phyloP scores from a whole-genome alignment of 1,140 invertebrate species.

The Ditylenchus dipsaci region DNA sequence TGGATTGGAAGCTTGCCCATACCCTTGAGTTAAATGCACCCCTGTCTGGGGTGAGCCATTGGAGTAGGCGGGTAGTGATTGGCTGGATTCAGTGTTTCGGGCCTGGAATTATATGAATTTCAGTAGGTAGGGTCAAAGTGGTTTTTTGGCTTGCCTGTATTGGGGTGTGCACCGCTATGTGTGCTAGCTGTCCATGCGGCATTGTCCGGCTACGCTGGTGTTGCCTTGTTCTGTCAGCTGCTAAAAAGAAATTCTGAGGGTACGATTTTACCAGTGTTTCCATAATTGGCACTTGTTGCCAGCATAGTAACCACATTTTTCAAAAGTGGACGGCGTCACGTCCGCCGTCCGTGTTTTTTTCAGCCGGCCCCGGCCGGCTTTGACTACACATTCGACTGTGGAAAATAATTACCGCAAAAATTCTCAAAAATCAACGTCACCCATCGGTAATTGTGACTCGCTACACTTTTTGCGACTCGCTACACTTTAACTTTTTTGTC shows the following conservation, averaged over 20 bases:
- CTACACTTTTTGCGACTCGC: too few species aligned
- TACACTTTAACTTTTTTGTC: too few species aligned
- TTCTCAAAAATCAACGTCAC: too few species aligned
- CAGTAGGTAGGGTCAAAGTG: background rate
- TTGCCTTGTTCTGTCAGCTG: background rate
- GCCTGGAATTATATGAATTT: background rate
- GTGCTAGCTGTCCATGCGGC: conserved; percentile 20
- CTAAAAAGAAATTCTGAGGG: background rate
- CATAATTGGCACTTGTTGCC: background rate
- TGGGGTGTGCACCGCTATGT: conserved; percentile 14
- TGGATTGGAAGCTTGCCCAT: too few species aligned
- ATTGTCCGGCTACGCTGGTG: conserved; percentile 7
- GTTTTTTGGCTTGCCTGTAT: conserved; percentile 8
- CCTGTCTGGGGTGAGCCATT: background rate
- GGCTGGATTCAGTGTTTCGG: background rate
- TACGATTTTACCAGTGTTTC: background rate
- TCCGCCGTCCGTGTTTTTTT: too few species aligned
- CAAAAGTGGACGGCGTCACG: too few species aligned
- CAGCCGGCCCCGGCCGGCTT: too few species aligned
- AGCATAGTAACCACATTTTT: too few species aligned
- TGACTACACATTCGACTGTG: too few species aligned
- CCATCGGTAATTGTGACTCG: too few species aligned
- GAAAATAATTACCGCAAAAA: too few species aligned
- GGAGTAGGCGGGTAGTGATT: background rate
- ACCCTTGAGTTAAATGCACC: background rate